Evolutionary conservation across 1,140 invertebrate species (phyloP).

Genomic region (Drosophila parabipectinata): DNA sequence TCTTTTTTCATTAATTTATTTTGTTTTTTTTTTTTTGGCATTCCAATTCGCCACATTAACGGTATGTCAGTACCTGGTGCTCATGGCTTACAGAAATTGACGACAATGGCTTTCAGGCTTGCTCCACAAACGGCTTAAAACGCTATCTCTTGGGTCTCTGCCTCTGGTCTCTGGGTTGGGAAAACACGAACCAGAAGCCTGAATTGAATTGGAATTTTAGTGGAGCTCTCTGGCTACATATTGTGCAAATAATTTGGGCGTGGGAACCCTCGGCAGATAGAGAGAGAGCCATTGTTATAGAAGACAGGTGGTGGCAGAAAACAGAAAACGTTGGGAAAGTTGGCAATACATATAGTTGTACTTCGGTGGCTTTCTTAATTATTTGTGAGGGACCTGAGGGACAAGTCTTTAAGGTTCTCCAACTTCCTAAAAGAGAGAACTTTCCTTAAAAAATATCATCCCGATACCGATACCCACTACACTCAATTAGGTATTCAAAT

Average conservation of each 20-base stretch:
- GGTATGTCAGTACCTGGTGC: slow-evolving; percentile 33
- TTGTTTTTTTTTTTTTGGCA: slow-evolving; percentile 21
- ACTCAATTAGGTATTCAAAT: slow-evolving; percentile 72
- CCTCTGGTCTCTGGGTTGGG: slow-evolving; percentile 56
- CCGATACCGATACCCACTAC: not conserved
- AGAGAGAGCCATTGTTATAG: slow-evolving; percentile 37
- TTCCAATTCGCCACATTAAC: slow-evolving; percentile 72
- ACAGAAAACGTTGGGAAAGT: slow-evolving; percentile 58
- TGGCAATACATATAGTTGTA: slow-evolving; percentile 23
- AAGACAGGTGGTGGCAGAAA: slow-evolving; percentile 19
- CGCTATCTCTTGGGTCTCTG: not conserved
- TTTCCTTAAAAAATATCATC: slow-evolving; percentile 38
- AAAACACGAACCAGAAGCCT: slow-evolving; percentile 63
- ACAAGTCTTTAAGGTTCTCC: slow-evolving; percentile 16
- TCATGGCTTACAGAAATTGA: slow-evolving; percentile 14
- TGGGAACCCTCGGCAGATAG: slow-evolving; percentile 44
- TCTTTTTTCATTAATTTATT: slow-evolving; percentile 1
- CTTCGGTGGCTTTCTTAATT: too few relatives aligned
- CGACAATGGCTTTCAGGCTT: slow-evolving; percentile 41
- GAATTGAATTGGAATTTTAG: slow-evolving; percentile 63
- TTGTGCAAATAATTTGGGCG: slow-evolving; percentile 72
- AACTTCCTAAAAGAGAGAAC: slow-evolving; percentile 39
- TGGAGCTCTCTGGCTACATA: slow-evolving; percentile 38
- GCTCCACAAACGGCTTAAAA: slow-evolving; percentile 36
- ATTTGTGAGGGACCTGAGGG: too few relatives aligned